A percentile compares a stretch with the other conserved stretches of the same genome.
These are phyloP conservation scores for Aphodius granarius DNA, from an alignment of 2,888 invertebrate species.

Conservation along the genomic window DNA sequence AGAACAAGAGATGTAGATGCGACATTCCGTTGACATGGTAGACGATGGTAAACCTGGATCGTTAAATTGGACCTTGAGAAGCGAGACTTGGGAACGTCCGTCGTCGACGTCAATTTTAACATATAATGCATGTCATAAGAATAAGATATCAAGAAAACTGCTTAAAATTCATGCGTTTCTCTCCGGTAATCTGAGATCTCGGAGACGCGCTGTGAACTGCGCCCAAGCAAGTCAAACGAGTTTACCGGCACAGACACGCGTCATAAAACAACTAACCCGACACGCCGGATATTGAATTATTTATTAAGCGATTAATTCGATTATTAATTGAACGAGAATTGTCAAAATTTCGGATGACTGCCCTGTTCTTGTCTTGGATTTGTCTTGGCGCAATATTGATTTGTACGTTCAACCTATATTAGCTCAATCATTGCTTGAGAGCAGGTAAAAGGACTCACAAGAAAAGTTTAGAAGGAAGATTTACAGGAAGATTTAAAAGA, in stretches of 20 bases:
- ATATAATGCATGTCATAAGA: conserved; percentile 38
- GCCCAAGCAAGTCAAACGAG: neutral
- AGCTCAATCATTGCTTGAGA: neutral
- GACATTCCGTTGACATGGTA: too few relatives aligned
- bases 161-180: conserved; percentile 41
- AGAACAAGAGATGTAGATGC: too few relatives aligned
- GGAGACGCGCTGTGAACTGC: neutral
- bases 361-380: neutral
- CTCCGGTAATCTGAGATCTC: conserved; percentile 35
- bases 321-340: too few relatives aligned
- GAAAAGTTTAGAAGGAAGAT: neutral
- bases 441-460: neutral
- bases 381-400: too few relatives aligned
- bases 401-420: too few relatives aligned
- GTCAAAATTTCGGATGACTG: neutral
- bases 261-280: conserved; percentile 29
- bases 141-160: conserved; percentile 41
- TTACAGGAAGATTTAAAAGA: too few relatives aligned
- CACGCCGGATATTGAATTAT: conserved; percentile 17
- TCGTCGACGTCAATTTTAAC: conserved; percentile 7
- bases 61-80: neutral
- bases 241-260: conserved; percentile 21
- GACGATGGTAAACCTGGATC: too few relatives aligned
- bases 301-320: conserved; percentile 13
- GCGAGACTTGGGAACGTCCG: neutral